Base-by-base conservation (phyloP, 2,888 invertebrate genomes). In the Hyles lineata region DNA sequence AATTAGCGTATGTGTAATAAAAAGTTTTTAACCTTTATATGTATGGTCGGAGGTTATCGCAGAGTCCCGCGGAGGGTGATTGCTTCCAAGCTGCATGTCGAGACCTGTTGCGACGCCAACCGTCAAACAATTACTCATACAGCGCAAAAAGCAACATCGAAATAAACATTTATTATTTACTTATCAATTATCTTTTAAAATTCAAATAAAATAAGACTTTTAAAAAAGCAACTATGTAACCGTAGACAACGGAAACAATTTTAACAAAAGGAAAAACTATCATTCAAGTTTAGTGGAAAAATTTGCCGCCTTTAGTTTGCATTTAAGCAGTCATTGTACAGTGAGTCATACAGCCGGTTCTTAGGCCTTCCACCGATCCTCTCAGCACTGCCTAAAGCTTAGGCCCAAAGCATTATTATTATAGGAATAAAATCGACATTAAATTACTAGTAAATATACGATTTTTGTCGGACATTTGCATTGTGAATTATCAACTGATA, bases 51-150 rank as follows among this genome's bases (percentile, higher is more conserved):
- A 89, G 89, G 91, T 91, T 92, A 92, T 91, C 91, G 84, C 78
- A 80, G 82, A 83, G 88, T 85, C 85, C 79, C 79, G 78, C 79
- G 78, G 84, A 88, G 89, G 87, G 83, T 88, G 82, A 87, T 86
- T 81, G 85, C 85, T 86, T 86, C 81, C 75, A 78, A 80, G 86
- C 80, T 84, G 83, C 92, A 90, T 84, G 92, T 92, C 85, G 87
- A 85, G 90, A 93, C 92, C 85, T 92, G 92, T 92, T 89, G 85
- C 80, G 82, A 73, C 82, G 83, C 84, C 79, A 85, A 82, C 78
- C 81, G 70, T 76, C 82, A 83, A 85, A 86, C 85, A 78, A 81
- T 82, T 79, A 81, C 79, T 81, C 81, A 82, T 74, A 71, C 74
- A 74, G 78, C 79, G 82, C 82, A 77, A 79, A 83, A 78, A 55